Evolutionary conservation across 2,888 invertebrate species (phyloP).

Genomic region (Lysandra bellargus): DNA sequence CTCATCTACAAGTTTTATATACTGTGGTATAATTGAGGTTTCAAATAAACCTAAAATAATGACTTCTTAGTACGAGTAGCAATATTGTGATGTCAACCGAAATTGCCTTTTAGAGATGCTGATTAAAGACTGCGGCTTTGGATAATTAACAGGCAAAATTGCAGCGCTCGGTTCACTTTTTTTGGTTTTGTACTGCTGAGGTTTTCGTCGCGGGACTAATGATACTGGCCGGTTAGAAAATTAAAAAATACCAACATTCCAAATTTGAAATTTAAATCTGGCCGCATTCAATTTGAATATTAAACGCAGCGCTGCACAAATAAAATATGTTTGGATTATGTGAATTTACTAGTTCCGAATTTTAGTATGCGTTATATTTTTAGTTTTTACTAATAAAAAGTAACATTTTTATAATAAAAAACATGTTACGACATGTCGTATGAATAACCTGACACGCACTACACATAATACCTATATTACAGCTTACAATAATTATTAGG

Average conservation of each 20-base stretch:
- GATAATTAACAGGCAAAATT: constrained; percentile 21
- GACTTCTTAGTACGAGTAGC: not conserved
- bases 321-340: not conserved
- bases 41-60: not conserved
- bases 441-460: no score
- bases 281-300: not conserved
- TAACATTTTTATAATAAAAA: not conserved
- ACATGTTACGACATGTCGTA: no score
- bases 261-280: constrained; percentile 10
- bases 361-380: not conserved
- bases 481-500: no score
- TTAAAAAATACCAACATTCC: constrained; percentile 4
- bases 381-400: not conserved
- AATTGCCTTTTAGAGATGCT: constrained; percentile 1
- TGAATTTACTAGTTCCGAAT: not conserved
- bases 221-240: constrained; percentile 12
- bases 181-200: not conserved
- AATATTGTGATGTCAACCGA: not conserved
- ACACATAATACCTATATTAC: no score
- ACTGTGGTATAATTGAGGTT: not conserved
- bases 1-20: no score
- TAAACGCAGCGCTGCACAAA: constrained; percentile 5
- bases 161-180: constrained; percentile 21
- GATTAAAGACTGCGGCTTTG: constrained; percentile 17
- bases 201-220: constrained; percentile 4